Evolutionary conservation across 1,140 invertebrate species (phyloP).

Genomic region (Sitodiplosis mosellana): DNA sequence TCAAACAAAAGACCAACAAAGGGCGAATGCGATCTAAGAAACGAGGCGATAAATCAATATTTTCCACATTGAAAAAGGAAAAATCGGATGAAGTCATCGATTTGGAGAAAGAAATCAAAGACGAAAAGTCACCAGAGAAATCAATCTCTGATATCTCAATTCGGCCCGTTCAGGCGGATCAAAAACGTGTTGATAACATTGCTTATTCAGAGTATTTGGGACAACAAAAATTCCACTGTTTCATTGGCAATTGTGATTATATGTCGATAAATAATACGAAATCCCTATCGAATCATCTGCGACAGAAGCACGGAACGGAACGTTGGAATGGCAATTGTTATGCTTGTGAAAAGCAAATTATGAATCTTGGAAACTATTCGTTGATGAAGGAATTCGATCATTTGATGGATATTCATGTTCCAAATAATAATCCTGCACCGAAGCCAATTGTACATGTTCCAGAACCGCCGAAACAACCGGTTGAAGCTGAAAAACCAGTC

Average conservation of each 20-base stretch:
- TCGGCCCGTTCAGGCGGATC: too few species aligned
- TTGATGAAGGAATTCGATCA: conserved; percentile 5
- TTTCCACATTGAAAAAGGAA: neutral
- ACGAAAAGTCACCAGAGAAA: neutral
- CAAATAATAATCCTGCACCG: neutral
- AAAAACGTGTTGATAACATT: too few species aligned
- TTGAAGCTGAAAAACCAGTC: neutral
- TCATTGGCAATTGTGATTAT: neutral
- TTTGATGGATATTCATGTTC: conserved; percentile 6
- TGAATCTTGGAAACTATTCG: neutral
- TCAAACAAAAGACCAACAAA: too few species aligned
- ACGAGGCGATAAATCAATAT: too few species aligned
- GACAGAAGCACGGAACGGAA: conserved; percentile 8
- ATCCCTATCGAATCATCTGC: conserved; percentile 8
- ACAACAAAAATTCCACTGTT: too few species aligned
- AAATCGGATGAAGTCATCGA: neutral
- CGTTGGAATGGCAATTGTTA: conserved; percentile 13
- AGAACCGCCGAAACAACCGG: neutral
- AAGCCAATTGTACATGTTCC: too few species aligned
- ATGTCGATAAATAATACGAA: too few species aligned
- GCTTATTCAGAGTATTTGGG: too few species aligned
- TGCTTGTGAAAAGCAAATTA: conserved; percentile 4
- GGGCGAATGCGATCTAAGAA: neutral
- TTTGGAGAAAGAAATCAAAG: neutral
- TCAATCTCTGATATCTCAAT: neutral